These are phyloP conservation scores for Apodemus speciosus DNA, from an alignment of 2,113 vertebrate species.

Conservation along the genomic window DNA sequence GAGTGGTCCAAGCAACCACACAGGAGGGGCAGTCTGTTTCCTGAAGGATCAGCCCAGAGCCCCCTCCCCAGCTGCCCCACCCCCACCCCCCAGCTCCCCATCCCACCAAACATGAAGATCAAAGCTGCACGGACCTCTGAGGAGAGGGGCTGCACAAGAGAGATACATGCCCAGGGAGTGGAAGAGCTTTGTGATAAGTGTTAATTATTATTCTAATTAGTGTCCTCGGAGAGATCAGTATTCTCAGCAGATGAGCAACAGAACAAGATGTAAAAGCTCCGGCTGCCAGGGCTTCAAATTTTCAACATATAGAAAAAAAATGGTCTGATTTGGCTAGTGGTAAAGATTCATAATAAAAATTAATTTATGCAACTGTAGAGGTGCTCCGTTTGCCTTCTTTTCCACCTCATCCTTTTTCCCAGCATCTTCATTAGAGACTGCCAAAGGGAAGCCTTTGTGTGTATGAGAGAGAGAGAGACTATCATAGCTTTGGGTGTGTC, in stretches of 20 bases:
- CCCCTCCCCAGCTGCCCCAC: too few relatives aligned
- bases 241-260: conserved; percentile 45
- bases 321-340: background rate
- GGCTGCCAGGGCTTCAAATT: background rate
- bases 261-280: background rate
- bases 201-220: conserved; percentile 2
- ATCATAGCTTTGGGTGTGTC: background rate
- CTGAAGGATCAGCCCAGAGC: background rate
- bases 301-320: background rate
- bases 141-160: background rate
- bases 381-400: background rate
- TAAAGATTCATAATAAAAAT: background rate
- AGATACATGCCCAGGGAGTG: background rate
- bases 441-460: background rate
- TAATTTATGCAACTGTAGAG: background rate
- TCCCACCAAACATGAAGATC: background rate
- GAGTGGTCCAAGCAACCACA: background rate
- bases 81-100: too few relatives aligned
- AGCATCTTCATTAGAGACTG: background rate
- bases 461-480: background rate
- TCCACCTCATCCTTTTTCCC: background rate
- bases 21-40: background rate
- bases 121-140: background rate
- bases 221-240: background rate
- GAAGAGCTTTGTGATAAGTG: background rate